A percentile compares a stretch with the other conserved stretches of the same genome.
These are phyloP conservation scores for Abramis brama DNA, from an alignment of 2,113 vertebrate species.

Conservation along the genomic window DNA sequence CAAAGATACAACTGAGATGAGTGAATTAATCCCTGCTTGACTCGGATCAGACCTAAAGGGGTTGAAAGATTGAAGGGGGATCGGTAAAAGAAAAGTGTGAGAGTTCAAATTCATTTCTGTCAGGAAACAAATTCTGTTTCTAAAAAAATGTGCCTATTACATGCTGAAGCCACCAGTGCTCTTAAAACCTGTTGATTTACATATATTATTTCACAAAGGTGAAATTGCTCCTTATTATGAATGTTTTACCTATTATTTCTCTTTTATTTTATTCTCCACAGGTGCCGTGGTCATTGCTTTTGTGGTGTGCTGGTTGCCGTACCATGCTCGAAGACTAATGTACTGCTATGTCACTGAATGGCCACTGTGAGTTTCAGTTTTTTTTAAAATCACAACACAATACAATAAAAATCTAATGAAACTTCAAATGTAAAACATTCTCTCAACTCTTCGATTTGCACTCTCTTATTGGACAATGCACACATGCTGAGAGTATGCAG, in stretches of 20 bases:
- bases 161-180: background rate
- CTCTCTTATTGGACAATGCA: background rate
- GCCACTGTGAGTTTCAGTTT: constrained; percentile 85
- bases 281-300: constrained; percentile 95
- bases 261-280: constrained; percentile 57
- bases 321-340: constrained; percentile 93
- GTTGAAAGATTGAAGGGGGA: background rate
- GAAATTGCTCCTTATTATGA: background rate
- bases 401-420: background rate
- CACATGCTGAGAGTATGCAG: background rate
- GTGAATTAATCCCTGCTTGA: background rate
- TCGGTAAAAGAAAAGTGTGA: background rate
- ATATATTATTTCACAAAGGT: background rate
- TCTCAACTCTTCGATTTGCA: background rate
- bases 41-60: background rate
- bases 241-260: background rate
- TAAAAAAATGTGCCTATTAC: background rate
- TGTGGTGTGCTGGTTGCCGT: constrained; percentile 96
- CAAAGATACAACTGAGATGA: constrained; percentile 5
- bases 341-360: constrained; percentile 91
- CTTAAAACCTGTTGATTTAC: background rate
- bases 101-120: background rate
- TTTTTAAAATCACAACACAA: background rate
- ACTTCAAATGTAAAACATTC: background rate
- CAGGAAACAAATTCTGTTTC: constrained; percentile 3